Evolutionary conservation across 1,140 invertebrate species (phyloP).

Genomic region (Drosophila bocqueti): DNA sequence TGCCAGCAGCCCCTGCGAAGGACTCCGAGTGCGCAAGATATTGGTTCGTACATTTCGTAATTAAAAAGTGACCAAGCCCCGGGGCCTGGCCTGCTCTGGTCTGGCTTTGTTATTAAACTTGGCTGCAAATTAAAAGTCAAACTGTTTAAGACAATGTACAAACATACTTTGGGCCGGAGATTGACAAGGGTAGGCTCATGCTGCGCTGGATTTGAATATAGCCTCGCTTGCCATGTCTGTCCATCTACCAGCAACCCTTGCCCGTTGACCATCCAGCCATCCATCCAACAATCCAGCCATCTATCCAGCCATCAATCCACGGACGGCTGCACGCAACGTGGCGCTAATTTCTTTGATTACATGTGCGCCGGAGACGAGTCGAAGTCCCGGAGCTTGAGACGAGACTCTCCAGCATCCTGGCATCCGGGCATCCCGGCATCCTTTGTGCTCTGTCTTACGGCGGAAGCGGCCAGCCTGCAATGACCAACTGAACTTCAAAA

Average conservation of each 20-base stretch:
- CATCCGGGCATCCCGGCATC: slow-evolving; percentile 38
- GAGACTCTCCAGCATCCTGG: slow-evolving; percentile 27
- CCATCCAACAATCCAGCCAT: slow-evolving; percentile 30
- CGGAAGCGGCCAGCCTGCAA: slow-evolving; percentile 66
- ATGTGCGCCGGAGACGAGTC: slow-evolving; percentile 52
- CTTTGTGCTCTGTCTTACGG: slow-evolving; percentile 73
- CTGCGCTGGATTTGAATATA: slow-evolving; percentile 74
- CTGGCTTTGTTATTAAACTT: slow-evolving; percentile 66
- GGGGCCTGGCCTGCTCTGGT: slow-evolving; percentile 7
- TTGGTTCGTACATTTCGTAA: slow-evolving; percentile 50
- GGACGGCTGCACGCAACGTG: slow-evolving; percentile 75
- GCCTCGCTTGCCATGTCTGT: slow-evolving; percentile 10
- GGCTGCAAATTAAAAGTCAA: slow-evolving; percentile 80
- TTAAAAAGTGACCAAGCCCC: slow-evolving; percentile 53
- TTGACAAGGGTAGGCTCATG: slow-evolving; percentile 68
- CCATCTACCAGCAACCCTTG: slow-evolving; percentile 65
- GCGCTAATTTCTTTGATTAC: slow-evolving; percentile 83
- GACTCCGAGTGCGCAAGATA: slow-evolving; percentile 24
- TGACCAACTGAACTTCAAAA: slow-evolving; percentile 83
- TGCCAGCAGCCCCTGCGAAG: neutral
- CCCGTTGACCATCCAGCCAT: slow-evolving; percentile 35
- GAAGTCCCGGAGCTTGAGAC: slow-evolving; percentile 42
- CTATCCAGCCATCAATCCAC: slow-evolving; percentile 35
- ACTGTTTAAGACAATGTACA: slow-evolving; percentile 81
- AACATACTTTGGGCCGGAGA: slow-evolving; percentile 67